A percentile compares a stretch with the other conserved stretches of the same genome.
phyloP scores from a whole-genome alignment of 2,797 vertebrate species.

The Distichodus sexfasciatus region DNA sequence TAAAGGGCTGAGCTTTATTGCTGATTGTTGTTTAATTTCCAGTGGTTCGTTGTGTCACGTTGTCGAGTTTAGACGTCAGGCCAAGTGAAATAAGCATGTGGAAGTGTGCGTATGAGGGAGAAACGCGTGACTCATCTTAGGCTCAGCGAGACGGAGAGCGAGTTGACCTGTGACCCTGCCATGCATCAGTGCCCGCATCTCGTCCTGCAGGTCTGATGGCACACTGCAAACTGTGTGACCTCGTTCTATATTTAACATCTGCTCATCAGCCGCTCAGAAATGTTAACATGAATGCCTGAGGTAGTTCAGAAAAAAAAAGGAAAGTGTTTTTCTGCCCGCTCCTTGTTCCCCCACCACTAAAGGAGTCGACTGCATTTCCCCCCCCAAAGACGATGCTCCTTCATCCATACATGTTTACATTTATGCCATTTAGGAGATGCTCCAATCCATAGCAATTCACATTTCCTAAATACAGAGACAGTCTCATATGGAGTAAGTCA shows the following conservation, averaged over 20 bases:
- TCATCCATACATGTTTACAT: no score
- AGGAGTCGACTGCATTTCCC: no score
- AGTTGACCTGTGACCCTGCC: conserved; percentile 22
- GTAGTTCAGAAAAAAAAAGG: background rate
- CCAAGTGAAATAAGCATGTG: background rate
- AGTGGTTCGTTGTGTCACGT: no score
- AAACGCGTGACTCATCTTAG: conserved; percentile 4
- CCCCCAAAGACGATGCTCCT: no score
- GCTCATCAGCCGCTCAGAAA: conserved; percentile 1
- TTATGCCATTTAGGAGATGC: no score
- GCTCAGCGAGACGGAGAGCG: background rate
- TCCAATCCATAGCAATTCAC: no score
- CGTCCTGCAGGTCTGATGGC: conserved; percentile 13
- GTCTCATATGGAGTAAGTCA: no score
- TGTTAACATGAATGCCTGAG: conserved; percentile 18
- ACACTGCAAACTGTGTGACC: conserved; percentile 8
- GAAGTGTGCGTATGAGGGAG: background rate
- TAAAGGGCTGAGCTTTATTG: no score
- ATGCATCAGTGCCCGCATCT: conserved; percentile 15
- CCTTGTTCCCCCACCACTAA: no score
- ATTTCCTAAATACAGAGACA: no score
- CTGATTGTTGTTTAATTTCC: no score
- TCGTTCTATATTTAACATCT: conserved; percentile 28
- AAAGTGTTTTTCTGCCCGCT: background rate
- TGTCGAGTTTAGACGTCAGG: no score